Percentiles rank a stretch among this genome's conserved stretches.
Evolutionary conservation across 1,140 invertebrate species (phyloP).

Genomic region (Philotrypesis tridentata): DNA sequence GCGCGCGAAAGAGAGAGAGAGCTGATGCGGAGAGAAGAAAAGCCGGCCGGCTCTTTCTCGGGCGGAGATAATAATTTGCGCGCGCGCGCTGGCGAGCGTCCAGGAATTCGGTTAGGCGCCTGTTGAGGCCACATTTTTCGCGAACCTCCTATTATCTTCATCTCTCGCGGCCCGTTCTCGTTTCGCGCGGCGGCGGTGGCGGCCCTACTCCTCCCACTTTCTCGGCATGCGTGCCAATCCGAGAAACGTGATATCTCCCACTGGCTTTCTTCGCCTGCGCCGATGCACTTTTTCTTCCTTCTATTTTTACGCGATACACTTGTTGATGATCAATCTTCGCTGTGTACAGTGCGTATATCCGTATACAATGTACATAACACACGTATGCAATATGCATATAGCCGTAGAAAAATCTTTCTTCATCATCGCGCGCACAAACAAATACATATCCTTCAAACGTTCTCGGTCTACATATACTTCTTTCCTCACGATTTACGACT

Average conservation of each 20-base stretch:
- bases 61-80: slow-evolving; percentile 45
- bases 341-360: too few relatives aligned
- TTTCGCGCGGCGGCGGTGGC: too few relatives aligned
- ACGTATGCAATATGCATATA: too few relatives aligned
- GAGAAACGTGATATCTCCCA: slow-evolving; percentile 42
- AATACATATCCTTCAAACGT: neutral
- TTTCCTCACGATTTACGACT: slow-evolving; percentile 14
- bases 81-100: slow-evolving; percentile 49
- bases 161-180: neutral
- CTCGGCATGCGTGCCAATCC: slow-evolving; percentile 32
- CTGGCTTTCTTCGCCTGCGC: neutral
- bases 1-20: too few relatives aligned
- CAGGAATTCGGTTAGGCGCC: slow-evolving; percentile 52
- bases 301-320: neutral
- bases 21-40: too few relatives aligned
- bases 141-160: slow-evolving; percentile 40
- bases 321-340: neutral
- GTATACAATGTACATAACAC: too few relatives aligned
- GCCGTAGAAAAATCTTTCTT: neutral
- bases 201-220: slow-evolving; percentile 4
- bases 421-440: neutral
- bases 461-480: slow-evolving; percentile 4
- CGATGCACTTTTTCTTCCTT: neutral
- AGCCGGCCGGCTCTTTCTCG: neutral
- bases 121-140: slow-evolving; percentile 45